A percentile compares a stretch with the other conserved stretches of the same genome.
Conservation (phyloP, 2,113 vertebrate species). For the Amblyopsis rosae region DNA sequence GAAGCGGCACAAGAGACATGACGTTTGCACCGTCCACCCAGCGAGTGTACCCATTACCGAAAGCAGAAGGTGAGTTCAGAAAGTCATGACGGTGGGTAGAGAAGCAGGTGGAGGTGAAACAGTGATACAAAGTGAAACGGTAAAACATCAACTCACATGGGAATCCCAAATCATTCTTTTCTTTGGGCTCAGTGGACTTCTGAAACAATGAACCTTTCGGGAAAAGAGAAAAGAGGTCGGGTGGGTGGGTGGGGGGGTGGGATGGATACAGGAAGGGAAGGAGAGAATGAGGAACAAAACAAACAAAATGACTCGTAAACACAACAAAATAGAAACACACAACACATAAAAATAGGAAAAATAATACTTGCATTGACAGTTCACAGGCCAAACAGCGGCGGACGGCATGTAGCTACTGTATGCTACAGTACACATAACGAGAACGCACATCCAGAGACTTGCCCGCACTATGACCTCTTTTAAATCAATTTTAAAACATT, state of each 20-base stretch:
- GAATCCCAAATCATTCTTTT: constrained; percentile 92
- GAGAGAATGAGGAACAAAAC: constrained; percentile 47
- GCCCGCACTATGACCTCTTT: too few relatives aligned
- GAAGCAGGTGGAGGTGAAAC: constrained; percentile 17
- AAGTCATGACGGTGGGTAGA: neutral
- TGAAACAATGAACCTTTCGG: constrained; percentile 98
- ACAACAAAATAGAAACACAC: constrained; percentile 71
- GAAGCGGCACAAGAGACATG: constrained; percentile 1
- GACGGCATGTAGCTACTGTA: too few relatives aligned
- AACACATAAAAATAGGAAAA: constrained; percentile 36
- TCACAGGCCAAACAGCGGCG: constrained; percentile 5
- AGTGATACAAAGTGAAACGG: constrained; percentile 63
- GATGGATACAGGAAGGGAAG: constrained; percentile 71
- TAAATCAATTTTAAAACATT: too few relatives aligned
- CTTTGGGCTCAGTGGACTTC: constrained; percentile 93
- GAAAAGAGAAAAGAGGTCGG: constrained; percentile 54
- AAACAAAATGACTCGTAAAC: constrained; percentile 23
- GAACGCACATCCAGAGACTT: too few relatives aligned
- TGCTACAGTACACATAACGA: too few relatives aligned
- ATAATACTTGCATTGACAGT: constrained; percentile 33
- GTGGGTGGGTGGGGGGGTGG: constrained; percentile 46
- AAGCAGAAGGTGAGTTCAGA: neutral
- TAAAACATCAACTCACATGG: constrained; percentile 92
- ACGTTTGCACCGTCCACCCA: constrained; percentile 13
- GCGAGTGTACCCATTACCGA: neutral